These are phyloP conservation scores for Caenorhabditis tropicalis DNA, from an alignment of 1,140 invertebrate species.

Conservation along the genomic window DNA sequence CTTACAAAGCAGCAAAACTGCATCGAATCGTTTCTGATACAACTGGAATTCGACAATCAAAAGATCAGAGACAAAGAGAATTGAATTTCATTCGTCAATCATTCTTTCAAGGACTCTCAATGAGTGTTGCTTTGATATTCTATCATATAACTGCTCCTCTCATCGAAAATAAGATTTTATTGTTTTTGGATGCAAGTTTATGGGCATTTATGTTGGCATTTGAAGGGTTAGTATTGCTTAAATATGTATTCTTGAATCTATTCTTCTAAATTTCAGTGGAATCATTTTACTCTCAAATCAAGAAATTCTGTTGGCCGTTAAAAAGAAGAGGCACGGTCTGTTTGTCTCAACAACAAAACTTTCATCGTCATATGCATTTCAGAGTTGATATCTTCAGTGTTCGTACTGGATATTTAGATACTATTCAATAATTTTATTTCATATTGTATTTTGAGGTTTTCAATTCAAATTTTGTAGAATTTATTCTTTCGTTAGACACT, in stretches of 20 bases:
- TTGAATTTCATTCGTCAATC: conserved; percentile 15
- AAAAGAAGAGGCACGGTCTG: conserved; percentile 10
- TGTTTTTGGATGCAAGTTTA: conserved; percentile 14
- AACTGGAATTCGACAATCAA: background rate
- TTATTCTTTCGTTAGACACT: no score
- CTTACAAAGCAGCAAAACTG: conserved; percentile 4
- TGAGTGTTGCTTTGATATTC: conserved; percentile 23
- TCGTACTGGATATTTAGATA: conserved; percentile 6
- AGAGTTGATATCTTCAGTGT: conserved; percentile 18
- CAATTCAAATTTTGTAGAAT: no score
- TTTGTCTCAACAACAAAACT: background rate
- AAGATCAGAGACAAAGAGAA: background rate
- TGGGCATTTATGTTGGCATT: conserved; percentile 30
- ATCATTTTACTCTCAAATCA: background rate
- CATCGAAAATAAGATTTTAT: background rate
- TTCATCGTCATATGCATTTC: background rate
- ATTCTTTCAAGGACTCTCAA: conserved; percentile 2
- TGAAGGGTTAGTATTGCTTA: background rate
- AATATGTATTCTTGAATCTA: background rate
- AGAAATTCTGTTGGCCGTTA: background rate
- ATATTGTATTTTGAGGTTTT: no score
- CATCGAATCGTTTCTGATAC: conserved; percentile 9
- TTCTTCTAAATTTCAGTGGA: background rate
- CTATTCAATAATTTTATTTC: no score
- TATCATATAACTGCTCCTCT: background rate